A percentile compares a stretch with the other conserved stretches of the same genome.
These are phyloP conservation scores for Iselma pallidipennis DNA, from an alignment of 2,888 invertebrate genomes.

Conservation along the genomic window DNA sequence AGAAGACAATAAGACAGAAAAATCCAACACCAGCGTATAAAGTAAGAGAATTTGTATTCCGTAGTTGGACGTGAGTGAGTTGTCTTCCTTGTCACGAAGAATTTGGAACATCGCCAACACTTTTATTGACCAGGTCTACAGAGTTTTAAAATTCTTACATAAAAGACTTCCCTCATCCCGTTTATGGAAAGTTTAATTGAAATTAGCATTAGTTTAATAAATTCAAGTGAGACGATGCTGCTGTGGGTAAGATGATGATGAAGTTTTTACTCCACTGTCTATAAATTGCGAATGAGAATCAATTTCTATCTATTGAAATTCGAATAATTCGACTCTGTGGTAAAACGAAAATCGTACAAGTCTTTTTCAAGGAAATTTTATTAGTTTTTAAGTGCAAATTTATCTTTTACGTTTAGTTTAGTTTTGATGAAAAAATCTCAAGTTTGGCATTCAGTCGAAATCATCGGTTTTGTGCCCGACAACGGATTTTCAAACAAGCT, in stretches of 20 bases:
- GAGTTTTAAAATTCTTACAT: slow-evolving; percentile 14
- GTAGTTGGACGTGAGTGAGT: slow-evolving; percentile 16
- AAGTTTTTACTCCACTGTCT: background rate
- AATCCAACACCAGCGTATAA: background rate
- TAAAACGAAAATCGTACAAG: too few relatives aligned
- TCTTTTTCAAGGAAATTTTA: too few relatives aligned
- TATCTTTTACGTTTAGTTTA: too few relatives aligned
- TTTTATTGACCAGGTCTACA: slow-evolving; percentile 30
- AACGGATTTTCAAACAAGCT: background rate
- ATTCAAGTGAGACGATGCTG: background rate
- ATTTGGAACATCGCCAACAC: slow-evolving; percentile 29
- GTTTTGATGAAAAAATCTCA: too few relatives aligned
- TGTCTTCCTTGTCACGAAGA: slow-evolving; percentile 15
- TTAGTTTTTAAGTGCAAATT: too few relatives aligned
- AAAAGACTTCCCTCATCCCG: slow-evolving; percentile 5
- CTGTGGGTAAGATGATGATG: background rate
- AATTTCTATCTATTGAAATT: too few relatives aligned
- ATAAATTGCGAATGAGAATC: background rate
- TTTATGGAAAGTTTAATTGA: slow-evolving; percentile 26
- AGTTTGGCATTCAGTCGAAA: too few relatives aligned
- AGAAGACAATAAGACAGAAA: background rate
- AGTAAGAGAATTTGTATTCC: slow-evolving; percentile 19
- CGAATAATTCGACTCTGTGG: too few relatives aligned
- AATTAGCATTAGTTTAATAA: slow-evolving; percentile 16
- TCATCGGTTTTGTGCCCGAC: background rate